Percentiles rank a stretch among this genome's conserved stretches.
These are phyloP conservation scores for Vultur gryphus DNA, from an alignment of 2,797 vertebrate species.

Conservation along the genomic window DNA sequence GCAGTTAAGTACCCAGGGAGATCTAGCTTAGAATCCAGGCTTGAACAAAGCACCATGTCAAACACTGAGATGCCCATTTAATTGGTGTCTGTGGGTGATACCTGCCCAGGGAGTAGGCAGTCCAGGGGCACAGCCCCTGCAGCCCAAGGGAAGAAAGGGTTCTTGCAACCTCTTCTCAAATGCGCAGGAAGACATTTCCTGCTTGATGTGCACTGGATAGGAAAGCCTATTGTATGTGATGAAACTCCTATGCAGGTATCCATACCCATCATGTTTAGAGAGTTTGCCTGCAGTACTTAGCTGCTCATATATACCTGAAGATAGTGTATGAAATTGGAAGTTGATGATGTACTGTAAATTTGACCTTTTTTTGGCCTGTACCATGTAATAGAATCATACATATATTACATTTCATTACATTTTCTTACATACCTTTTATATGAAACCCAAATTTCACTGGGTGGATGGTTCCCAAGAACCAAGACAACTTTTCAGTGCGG, in stretches of 20 bases:
- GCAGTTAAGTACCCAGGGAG: neutral
- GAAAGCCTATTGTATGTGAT: neutral
- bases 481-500: neutral
- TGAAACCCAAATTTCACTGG: neutral
- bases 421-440: neutral
- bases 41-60: neutral
- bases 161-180: neutral
- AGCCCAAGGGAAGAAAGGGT: neutral
- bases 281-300: neutral
- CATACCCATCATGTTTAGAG: neutral
- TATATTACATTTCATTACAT: neutral
- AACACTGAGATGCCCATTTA: neutral
- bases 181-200: neutral
- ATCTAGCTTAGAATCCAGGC: neutral
- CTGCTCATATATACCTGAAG: neutral
- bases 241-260: neutral
- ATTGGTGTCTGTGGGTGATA: neutral
- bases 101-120: neutral
- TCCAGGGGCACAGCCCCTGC: neutral
- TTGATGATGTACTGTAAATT: neutral
- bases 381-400: neutral
- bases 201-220: neutral
- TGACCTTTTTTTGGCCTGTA: neutral
- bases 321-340: neutral
- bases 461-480: neutral